Evolutionary conservation across 2,888 invertebrate species (phyloP).

Genomic region (Pristionchus fissidentatus): DNA sequence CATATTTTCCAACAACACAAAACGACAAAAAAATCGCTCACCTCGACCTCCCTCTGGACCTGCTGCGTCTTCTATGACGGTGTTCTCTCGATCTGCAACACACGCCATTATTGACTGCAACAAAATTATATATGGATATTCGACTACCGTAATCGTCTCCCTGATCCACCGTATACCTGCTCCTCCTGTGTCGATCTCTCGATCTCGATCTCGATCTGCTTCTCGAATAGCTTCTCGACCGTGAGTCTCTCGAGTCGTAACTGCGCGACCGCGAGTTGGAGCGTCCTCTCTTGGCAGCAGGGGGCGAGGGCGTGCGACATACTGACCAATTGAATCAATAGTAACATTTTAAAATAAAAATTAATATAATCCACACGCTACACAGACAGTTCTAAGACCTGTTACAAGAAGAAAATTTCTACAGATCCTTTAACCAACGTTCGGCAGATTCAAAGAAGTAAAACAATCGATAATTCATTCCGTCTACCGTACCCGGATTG

Average conservation of each 20-base stretch:
- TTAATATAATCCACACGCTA: background rate
- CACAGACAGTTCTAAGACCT: background rate
- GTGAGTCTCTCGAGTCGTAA: background rate
- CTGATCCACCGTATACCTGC: constrained; percentile 17
- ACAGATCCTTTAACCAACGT: background rate
- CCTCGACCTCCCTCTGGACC: too few species aligned
- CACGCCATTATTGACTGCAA: too few species aligned
- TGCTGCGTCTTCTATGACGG: too few species aligned
- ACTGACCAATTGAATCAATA: constrained; percentile 13
- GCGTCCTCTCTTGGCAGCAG: background rate
- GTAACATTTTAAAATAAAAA: background rate
- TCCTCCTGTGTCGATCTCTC: constrained; percentile 3
- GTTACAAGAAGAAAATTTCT: background rate
- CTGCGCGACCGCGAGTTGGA: constrained; percentile 4
- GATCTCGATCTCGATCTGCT: constrained; percentile 18
- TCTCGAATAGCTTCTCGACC: constrained; percentile 24
- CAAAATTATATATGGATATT: too few species aligned
- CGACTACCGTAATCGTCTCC: background rate
- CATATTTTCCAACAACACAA: too few species aligned
- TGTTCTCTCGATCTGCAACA: too few species aligned
- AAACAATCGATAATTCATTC: background rate
- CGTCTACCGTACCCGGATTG: constrained; percentile 41
- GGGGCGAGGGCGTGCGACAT: constrained; percentile 45
- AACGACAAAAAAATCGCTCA: too few species aligned
- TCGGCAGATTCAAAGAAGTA: background rate